Evolutionary conservation across 1,140 invertebrate genomes (phyloP), one percentile per base, ranked within the genome.

Genomic region (Phenacoccus solenopsis): DNA sequence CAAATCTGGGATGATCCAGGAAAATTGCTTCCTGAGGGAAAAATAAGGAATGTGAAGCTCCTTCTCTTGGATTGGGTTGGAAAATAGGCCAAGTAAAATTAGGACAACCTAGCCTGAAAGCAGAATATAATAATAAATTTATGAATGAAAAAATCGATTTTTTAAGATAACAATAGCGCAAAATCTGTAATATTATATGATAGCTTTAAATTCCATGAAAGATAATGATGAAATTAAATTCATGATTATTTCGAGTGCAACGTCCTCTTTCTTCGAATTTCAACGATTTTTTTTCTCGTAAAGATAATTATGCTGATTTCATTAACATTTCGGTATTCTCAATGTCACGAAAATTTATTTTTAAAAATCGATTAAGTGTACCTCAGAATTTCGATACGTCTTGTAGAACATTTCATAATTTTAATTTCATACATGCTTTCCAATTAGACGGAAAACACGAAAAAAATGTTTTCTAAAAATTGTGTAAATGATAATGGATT

Each of bases 1-100:
- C 92, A 78, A 98, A 99, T 72, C 97, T 83, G 25, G 96, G 96
- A 87, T 99, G 97, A 28, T 91, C 93, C 22, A 85, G 84, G 80
- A 86, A 97, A 74, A 98, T 97, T 12, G 87, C 94, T 76, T 96
- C 89, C 79, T 98, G 94, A 0, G 98, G 96, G 77, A 96, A 96
- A 81, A 95, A 99, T 7, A 96, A 81, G 1, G 96, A 98, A 70
- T 82, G 83, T 0, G 94, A 91, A 1, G 89, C 87, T 71, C 90
- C 88, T 20, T 82, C 78, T 13, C 85, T 80, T 0, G 94, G 90
- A 28, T 85, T 88, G 0, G 91, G 86, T 72, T 83, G 76, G 69
- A 81, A 78, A 4, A 84, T 75, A 7, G 98, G 98, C 78, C 84
- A 84, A n/a, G 94, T 95, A 77, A 99, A 99, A 72, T 88, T 83